These are phyloP conservation scores for Rhyacichthys aspro DNA, from an alignment of 2,797 vertebrate species.

Conservation along the genomic window DNA sequence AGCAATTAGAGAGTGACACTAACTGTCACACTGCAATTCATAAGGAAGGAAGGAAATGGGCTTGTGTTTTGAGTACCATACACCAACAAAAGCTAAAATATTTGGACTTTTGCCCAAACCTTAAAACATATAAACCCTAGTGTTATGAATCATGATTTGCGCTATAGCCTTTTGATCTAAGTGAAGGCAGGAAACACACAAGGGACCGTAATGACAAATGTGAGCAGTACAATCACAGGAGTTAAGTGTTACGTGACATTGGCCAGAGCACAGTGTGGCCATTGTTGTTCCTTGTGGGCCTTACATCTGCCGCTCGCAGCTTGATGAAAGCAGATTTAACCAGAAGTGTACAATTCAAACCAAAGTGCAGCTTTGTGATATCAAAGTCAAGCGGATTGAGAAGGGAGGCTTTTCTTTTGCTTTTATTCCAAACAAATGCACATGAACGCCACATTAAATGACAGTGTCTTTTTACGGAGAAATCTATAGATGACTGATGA, in stretches of 20 bases:
- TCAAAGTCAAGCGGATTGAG: conserved; percentile 69
- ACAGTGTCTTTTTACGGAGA: conserved; percentile 27
- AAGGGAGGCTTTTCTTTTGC: conserved; percentile 22
- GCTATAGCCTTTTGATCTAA: conserved; percentile 38
- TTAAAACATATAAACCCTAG: too few relatives aligned
- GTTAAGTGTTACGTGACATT: conserved; percentile 20
- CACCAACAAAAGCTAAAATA: too few relatives aligned
- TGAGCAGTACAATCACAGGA: not conserved
- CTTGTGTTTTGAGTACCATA: too few relatives aligned
- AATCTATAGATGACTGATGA: not conserved
- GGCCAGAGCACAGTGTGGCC: conserved; percentile 52
- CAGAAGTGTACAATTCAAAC: conserved; percentile 56
- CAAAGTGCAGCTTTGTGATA: conserved; percentile 42
- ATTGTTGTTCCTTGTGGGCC: conserved; percentile 56
- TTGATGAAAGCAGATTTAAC: conserved; percentile 73
- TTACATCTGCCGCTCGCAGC: conserved; percentile 32
- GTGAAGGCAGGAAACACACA: conserved; percentile 5
- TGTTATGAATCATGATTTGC: conserved; percentile 13
- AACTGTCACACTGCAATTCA: too few relatives aligned
- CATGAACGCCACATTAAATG: conserved; percentile 40
- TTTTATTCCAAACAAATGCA: conserved; percentile 51
- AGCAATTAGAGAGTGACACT: too few relatives aligned
- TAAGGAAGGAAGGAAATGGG: too few relatives aligned
- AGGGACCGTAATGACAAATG: not conserved
- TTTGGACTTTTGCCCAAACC: too few relatives aligned